Conservation (phyloP, 1,140 invertebrate genomes). For the Eupristina koningsbergeri region DNA sequence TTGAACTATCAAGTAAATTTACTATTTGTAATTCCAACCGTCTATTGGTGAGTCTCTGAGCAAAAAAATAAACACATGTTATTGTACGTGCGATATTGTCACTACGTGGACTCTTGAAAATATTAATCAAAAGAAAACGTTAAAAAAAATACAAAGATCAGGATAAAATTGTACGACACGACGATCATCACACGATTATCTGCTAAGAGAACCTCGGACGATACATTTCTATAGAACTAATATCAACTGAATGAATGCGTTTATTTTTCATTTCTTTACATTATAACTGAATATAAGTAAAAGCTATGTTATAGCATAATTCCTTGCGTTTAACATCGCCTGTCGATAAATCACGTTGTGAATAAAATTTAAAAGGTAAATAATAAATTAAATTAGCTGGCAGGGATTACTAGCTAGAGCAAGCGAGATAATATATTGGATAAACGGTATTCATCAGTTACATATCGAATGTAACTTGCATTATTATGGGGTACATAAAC, state of each 20-base stretch:
- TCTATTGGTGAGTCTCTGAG: conserved; percentile 32
- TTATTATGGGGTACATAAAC: conserved; percentile 38
- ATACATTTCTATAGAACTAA: conserved; percentile 57
- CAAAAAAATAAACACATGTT: conserved; percentile 37
- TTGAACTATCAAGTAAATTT: conserved; percentile 13
- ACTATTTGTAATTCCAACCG: conserved; percentile 24
- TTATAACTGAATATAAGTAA: conserved; percentile 51
- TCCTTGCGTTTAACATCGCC: conserved; percentile 42
- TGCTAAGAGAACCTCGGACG: conserved; percentile 45
- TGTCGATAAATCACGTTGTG: conserved; percentile 61
- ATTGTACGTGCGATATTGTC: conserved; percentile 20
- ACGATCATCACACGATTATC: conserved; percentile 27
- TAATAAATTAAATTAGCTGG: conserved; percentile 57
- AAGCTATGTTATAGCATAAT: conserved; percentile 47
- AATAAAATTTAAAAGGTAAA: conserved; percentile 61
- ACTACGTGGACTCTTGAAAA: conserved; percentile 47
- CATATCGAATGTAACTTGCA: conserved; percentile 19
- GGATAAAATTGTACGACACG: conserved; percentile 37
- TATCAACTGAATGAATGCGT: conserved; percentile 49
- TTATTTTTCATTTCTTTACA: conserved; percentile 49
- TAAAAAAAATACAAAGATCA: conserved; percentile 18
- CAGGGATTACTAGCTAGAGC: conserved; percentile 58
- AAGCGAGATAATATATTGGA: conserved; percentile 53
- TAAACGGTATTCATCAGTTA: conserved; percentile 30
- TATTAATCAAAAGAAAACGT: conserved; percentile 48